Evolutionary conservation across 2,113 vertebrate species (phyloP).

Genomic region (Atlantisia rogersi): DNA sequence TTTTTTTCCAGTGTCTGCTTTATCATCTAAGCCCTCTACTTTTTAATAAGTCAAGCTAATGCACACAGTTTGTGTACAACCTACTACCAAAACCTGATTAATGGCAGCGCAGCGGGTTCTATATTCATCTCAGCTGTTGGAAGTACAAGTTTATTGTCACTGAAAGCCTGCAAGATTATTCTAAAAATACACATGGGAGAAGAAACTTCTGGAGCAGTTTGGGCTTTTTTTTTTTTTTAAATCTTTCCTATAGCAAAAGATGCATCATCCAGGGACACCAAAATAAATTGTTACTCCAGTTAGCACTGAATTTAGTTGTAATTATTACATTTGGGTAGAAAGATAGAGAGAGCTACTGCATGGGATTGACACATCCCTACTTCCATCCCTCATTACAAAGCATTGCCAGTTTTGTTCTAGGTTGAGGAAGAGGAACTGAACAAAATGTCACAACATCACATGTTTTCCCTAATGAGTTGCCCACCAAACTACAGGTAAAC

Average conservation of each 20-base stretch:
- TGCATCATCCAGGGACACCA: not conserved
- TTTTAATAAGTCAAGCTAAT: not conserved
- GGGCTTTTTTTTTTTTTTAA: not conserved
- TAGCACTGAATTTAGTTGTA: no score
- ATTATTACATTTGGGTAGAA: not conserved
- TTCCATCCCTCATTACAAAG: not conserved
- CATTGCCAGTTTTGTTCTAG: constrained; percentile 39
- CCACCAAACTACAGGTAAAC: not conserved
- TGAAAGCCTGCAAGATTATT: not conserved
- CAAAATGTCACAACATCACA: constrained; percentile 53
- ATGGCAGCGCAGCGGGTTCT: not conserved
- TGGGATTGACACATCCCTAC: not conserved
- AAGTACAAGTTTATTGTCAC: not conserved
- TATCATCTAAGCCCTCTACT: not conserved
- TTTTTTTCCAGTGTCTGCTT: not conserved
- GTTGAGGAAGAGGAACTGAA: constrained; percentile 77
- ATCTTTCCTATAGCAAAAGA: not conserved
- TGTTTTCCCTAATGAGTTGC: not conserved
- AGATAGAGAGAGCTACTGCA: not conserved
- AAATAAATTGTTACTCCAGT: not conserved
- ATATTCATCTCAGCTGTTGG: not conserved
- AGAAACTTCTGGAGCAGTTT: not conserved
- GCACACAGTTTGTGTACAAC: not conserved
- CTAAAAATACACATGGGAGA: not conserved
- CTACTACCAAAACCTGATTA: not conserved